Base-by-base conservation (phyloP, 2,797 vertebrate genomes). In the Crotalus adamanteus region DNA sequence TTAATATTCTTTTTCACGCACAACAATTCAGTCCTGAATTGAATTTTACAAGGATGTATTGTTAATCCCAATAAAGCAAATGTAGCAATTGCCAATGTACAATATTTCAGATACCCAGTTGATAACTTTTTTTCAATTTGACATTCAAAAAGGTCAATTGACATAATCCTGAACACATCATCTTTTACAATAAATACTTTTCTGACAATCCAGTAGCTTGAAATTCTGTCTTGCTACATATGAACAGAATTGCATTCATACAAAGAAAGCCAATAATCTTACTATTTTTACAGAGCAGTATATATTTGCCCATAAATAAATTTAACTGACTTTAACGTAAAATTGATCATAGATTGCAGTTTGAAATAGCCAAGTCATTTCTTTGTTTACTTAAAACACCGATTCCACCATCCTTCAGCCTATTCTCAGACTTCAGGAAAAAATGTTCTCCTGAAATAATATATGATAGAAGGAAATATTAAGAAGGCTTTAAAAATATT, bases 1-100 rank as follows among this genome's bases (percentile, higher is more conserved):
- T 94, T 0, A 90, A 57, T 20, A 0, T 0, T 0, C 60, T 89
- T 94, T 94, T 57, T 94, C 26, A 91, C 90, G 57, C 59, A 42
- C 90, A 2, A 0, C 3, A 8, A 90, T 92, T 94, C 26, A 93
- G 94, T 95, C 78, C 89, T 91, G 59, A 25, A 94, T 93, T 88
- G 47, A 89, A 6, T 78, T 85, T 85, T 90, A 63, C 78, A 88
- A 53, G 20, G 90, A 94, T 65, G 93, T 2, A 69, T 1, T 91
- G 6, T 42, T 91, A 88, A 91, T 89, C 59, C 6, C 42, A 93
- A 42, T 85, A 88, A 31, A 51, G 47, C 47, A 51, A 51, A 89
- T 85, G 26, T 4, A 65, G 57, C 22, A 57, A 28, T 89, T 94
- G 87, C 18, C 59, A 65, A 26, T 86, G 2, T 87, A 55, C 57